These are phyloP conservation scores for Parotia lawesii DNA, from an alignment of 2,113 vertebrate species.

Conservation along the genomic window DNA sequence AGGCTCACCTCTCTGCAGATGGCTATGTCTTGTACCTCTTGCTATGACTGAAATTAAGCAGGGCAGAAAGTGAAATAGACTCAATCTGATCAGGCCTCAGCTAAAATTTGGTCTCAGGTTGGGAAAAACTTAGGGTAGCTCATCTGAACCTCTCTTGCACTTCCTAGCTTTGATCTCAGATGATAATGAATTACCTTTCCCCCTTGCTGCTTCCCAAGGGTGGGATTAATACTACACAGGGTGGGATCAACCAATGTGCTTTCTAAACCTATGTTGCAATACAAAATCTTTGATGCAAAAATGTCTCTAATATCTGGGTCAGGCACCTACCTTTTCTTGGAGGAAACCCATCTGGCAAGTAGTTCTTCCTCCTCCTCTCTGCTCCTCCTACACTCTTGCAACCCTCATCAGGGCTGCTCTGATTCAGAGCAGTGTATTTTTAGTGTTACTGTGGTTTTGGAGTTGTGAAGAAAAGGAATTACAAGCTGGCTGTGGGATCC, in stretches of 20 bases:
- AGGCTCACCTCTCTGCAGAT: neutral
- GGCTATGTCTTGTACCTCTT: neutral
- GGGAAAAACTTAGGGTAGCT: neutral
- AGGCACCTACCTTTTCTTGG: neutral
- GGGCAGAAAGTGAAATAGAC: neutral
- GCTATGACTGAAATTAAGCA: neutral
- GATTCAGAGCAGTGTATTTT: neutral
- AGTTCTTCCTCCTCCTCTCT: neutral
- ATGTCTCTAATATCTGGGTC: neutral
- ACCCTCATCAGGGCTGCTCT: neutral
- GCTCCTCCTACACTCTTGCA: neutral
- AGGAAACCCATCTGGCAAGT: neutral
- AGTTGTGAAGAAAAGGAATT: neutral
- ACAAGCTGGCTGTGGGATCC: neutral
- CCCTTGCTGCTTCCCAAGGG: neutral
- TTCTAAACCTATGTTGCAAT: neutral
- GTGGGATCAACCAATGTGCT: neutral
- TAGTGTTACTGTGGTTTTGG: neutral
- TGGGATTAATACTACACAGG: neutral
- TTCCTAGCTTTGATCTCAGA: neutral
- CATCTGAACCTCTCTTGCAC: neutral
- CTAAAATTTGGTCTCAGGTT: neutral
- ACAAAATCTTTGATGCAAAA: neutral
- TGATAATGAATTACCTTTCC: neutral
- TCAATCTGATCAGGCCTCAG: neutral